These are phyloP conservation scores for Gordius sp. DNA, from an alignment of 2,888 invertebrate species.

Conservation along the genomic window DNA sequence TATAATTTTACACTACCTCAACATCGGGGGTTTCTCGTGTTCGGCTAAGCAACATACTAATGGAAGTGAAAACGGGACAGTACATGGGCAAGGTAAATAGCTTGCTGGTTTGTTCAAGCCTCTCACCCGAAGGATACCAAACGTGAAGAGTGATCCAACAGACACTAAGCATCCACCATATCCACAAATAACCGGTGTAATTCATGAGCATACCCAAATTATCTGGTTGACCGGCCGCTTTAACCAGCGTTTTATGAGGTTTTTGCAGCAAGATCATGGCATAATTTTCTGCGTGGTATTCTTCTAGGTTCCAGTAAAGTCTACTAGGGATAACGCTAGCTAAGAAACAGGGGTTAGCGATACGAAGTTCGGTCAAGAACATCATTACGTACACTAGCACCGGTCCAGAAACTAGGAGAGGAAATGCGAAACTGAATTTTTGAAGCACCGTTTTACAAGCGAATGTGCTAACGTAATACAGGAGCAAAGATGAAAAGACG, in stretches of 20 bases:
- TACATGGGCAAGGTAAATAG: constrained; percentile 20
- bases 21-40: constrained; percentile 2
- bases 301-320: constrained; percentile 7
- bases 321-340: neutral
- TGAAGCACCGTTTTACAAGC: constrained; percentile 33
- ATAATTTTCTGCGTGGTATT: neutral
- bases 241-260: too few relatives aligned
- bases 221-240: too few relatives aligned
- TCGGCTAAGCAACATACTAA: neutral
- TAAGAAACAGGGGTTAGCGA: constrained; percentile 16
- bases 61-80: constrained; percentile 3
- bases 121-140: constrained; percentile 88
- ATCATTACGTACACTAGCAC: constrained; percentile 24
- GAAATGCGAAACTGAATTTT: constrained; percentile 30
- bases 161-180: constrained; percentile 57
- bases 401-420: constrained; percentile 29
- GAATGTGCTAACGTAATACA: constrained; percentile 28
- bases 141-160: constrained; percentile 86
- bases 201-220: too few relatives aligned
- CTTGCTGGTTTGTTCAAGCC: constrained; percentile 80
- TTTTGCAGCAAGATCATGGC: too few relatives aligned
- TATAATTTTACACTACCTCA: constrained; percentile 4
- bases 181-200: neutral
- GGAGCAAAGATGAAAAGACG: constrained; percentile 23
- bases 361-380: constrained; percentile 22